Conservation (phyloP, 2,797 vertebrate species). For the Esox masquinongy region DNA sequence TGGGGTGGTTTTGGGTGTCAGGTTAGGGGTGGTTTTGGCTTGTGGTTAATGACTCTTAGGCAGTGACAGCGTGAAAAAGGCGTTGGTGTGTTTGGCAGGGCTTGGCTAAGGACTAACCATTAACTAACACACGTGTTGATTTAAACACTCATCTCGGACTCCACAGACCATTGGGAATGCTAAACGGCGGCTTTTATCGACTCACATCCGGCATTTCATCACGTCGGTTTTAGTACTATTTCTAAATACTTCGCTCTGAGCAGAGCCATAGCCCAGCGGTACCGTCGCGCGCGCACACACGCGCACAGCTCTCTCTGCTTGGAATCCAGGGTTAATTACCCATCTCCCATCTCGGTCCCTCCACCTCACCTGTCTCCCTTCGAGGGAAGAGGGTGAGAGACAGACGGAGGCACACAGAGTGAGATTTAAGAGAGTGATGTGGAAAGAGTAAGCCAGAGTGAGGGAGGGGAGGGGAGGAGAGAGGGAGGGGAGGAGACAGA, state of each 20-base stretch:
- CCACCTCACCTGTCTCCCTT: no score
- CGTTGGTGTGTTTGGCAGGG: no score
- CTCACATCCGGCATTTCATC: not conserved
- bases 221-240: not conserved
- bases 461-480: not conserved
- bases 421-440: not conserved
- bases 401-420: not conserved
- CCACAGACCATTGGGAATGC: not conserved
- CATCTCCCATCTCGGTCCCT: no score
- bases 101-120: not conserved
- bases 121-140: constrained; percentile 1
- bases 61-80: no score
- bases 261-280: no score
- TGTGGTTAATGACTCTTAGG: no score
- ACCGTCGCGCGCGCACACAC: no score
- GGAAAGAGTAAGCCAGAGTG: not conserved
- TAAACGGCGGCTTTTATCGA: not conserved
- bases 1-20: no score
- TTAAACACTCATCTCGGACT: not conserved
- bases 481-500: not conserved
- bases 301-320: no score
- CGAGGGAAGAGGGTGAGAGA: not conserved
- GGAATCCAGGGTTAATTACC: no score
- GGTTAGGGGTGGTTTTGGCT: no score
- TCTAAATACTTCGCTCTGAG: no score